Evolutionary conservation across 2,113 vertebrate species (phyloP).

Genomic region (Bos indicus): DNA sequence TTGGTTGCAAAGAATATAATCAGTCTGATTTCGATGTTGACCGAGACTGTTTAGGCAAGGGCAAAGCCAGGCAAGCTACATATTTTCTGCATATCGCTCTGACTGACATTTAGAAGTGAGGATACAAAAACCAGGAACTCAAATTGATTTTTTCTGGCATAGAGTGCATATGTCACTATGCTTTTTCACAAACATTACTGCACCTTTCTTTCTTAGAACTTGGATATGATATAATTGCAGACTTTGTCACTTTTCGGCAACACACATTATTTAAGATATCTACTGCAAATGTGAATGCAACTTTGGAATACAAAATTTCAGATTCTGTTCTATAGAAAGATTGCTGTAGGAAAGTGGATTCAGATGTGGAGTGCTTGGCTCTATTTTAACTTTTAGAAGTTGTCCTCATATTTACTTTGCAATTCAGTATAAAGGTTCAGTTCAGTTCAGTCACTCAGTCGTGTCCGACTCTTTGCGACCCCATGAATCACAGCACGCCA

Average conservation of each 20-base stretch:
- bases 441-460: too few relatives aligned
- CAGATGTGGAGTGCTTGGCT: not conserved
- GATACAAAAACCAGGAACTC: constrained; percentile 68
- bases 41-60: constrained; percentile 43
- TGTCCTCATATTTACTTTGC: not conserved
- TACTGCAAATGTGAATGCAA: constrained; percentile 25
- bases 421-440: not conserved
- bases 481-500: too few relatives aligned
- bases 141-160: constrained; percentile 68
- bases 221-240: constrained; percentile 41
- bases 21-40: too few relatives aligned
- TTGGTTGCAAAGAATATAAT: too few relatives aligned
- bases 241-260: constrained; percentile 60
- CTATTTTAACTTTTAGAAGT: not conserved
- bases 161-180: constrained; percentile 63
- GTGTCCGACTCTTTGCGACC: too few relatives aligned
- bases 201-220: constrained; percentile 57
- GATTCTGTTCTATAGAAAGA: not conserved
- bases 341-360: not conserved
- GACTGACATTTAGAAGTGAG: constrained; percentile 60
- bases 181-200: constrained; percentile 55
- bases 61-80: constrained; percentile 59
- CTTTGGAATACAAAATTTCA: constrained; percentile 45
- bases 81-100: constrained; percentile 57
- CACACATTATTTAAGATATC: constrained; percentile 11